Percentiles rank a stretch among this genome's conserved stretches.
Evolutionary conservation across 2,888 invertebrate species (phyloP).

Genomic region (Candidula unifasciata): DNA sequence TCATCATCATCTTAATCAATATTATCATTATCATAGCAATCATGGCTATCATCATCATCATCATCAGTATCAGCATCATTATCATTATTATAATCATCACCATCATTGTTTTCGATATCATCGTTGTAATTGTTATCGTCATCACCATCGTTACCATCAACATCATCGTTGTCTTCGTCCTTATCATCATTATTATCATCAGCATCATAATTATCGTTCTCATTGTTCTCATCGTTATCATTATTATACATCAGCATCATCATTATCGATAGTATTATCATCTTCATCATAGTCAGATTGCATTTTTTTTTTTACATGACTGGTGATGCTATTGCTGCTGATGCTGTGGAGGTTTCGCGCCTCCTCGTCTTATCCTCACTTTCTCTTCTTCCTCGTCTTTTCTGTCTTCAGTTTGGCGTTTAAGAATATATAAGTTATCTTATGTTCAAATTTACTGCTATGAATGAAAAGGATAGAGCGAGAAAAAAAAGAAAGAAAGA

Average conservation of each 20-base stretch:
- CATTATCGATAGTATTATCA: not conserved
- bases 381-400: no score
- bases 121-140: not conserved
- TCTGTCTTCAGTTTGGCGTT: no score
- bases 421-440: no score
- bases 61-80: not conserved
- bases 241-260: not conserved
- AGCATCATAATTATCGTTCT: constrained; percentile 20
- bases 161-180: constrained; percentile 4
- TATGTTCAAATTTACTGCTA: no score
- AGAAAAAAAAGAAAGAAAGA: no score
- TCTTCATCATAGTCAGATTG: constrained; percentile 1
- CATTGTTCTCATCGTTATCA: not conserved
- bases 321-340: no score
- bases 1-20: not conserved
- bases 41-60: not conserved
- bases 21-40: not conserved
- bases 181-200: constrained; percentile 14
- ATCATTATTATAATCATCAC: not conserved
- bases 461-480: no score
- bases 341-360: no score
- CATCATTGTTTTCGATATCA: not conserved
- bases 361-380: no score
- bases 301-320: no score
- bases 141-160: not conserved